A percentile compares a stretch with the other conserved stretches of the same genome.
These are phyloP conservation scores for Guaruba guarouba DNA, from an alignment of 2,113 vertebrate genomes.

Conservation along the genomic window DNA sequence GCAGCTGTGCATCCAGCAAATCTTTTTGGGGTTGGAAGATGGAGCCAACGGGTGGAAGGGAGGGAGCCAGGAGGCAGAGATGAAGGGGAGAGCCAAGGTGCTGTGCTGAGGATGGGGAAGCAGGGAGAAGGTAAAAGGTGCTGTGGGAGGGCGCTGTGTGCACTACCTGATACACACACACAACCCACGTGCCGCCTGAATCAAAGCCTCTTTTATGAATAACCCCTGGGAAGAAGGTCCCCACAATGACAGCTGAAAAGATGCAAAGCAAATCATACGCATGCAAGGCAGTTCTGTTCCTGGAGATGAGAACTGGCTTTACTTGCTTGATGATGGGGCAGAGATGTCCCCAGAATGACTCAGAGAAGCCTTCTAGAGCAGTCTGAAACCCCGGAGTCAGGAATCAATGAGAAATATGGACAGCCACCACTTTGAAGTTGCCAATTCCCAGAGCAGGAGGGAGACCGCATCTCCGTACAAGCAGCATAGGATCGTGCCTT, in stretches of 20 bases:
- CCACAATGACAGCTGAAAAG: background rate
- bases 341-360: background rate
- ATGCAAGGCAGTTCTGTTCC: background rate
- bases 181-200: background rate
- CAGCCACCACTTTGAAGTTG: background rate
- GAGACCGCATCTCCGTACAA: background rate
- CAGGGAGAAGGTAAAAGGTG: background rate
- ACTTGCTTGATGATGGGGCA: background rate
- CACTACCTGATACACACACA: background rate
- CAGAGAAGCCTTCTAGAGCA: background rate
- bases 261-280: background rate
- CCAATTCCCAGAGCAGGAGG: background rate
- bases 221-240: constrained; percentile 27
- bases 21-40: background rate
- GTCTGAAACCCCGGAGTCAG: background rate
- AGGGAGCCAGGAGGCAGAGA: background rate
- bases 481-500: accelerated
- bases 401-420: background rate
- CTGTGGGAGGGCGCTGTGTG: background rate
- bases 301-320: background rate
- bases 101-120: background rate
- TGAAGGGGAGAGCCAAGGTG: background rate
- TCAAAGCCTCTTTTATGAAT: constrained; percentile 45
- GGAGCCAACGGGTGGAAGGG: background rate
- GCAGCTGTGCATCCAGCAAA: background rate